Conservation (phyloP, 2,888 invertebrate genomes). For the Drosophila borborema region DNA sequence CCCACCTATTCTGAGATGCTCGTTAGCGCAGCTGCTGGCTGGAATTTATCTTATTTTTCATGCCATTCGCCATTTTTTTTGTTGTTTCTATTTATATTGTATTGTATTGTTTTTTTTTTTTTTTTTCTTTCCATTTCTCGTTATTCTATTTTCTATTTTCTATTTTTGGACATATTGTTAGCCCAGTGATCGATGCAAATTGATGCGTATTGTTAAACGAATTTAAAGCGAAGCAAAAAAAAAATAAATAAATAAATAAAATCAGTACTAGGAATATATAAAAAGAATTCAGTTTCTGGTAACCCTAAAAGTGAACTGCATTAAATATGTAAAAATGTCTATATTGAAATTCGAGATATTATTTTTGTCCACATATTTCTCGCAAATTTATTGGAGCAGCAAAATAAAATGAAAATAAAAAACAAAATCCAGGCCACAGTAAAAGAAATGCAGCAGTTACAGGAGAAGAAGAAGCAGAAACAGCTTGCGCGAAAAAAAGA, state of each 20-base stretch:
- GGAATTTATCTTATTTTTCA: constrained; percentile 74
- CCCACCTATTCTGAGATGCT: constrained; percentile 54
- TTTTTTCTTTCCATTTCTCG: constrained; percentile 17
- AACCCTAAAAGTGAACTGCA: neutral
- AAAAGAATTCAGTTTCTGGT: neutral
- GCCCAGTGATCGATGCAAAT: constrained; percentile 78
- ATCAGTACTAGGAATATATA: neutral
- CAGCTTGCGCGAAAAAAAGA: constrained; percentile 30
- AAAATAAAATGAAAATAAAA: neutral
- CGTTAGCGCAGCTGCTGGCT: constrained; percentile 75
- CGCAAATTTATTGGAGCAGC: constrained; percentile 48
- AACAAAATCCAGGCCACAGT: constrained; percentile 5
- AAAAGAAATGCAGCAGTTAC: constrained; percentile 26
- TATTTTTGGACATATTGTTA: constrained; percentile 73
- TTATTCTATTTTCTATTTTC: constrained; percentile 36
- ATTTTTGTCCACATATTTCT: constrained; percentile 7
- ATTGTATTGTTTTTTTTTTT: constrained; percentile 24
- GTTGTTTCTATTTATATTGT: constrained; percentile 13
- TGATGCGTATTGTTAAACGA: constrained; percentile 69
- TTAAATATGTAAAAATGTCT: constrained; percentile 1
- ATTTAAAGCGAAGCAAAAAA: constrained; percentile 38
- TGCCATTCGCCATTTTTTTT: constrained; percentile 54
- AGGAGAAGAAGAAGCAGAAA: constrained; percentile 16
- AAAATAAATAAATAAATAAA: neutral
- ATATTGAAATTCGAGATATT: constrained; percentile 1